Evolutionary conservation across 2,113 vertebrate genomes (phyloP).

Genomic region (Menidia beryllina): DNA sequence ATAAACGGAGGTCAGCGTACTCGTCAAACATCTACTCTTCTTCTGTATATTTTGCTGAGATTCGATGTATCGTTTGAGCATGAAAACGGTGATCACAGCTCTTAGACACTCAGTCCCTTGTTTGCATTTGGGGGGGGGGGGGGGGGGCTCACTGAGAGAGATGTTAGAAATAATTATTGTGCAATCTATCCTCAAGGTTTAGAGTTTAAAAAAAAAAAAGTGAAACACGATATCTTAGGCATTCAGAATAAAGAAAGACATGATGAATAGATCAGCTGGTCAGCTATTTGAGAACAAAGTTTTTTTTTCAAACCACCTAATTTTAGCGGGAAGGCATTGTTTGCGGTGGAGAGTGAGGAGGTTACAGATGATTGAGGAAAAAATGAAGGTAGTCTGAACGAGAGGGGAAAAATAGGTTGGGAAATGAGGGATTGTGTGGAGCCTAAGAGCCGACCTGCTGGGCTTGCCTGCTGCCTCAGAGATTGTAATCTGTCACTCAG

Average conservation of each 20-base stretch:
- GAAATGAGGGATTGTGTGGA: conserved; percentile 65
- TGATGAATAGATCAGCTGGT: background rate
- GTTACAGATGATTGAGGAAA: conserved; percentile 50
- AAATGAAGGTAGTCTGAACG: conserved; percentile 40
- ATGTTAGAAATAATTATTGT: conserved; percentile 14
- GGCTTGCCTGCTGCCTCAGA: conserved; percentile 72
- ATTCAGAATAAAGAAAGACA: background rate
- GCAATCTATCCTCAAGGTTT: background rate
- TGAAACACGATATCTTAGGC: background rate
- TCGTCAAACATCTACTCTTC: conserved; percentile 19
- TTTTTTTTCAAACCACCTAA: conserved; percentile 9
- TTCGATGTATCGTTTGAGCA: conserved; percentile 2
- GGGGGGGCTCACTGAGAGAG: background rate
- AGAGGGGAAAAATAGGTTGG: conserved; percentile 36
- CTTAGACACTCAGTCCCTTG: conserved; percentile 13
- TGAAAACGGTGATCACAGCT: background rate
- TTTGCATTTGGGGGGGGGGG: conserved; percentile 8
- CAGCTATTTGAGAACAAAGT: background rate
- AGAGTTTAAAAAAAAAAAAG: background rate
- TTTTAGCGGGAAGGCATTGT: conserved; percentile 15
- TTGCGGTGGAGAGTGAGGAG: conserved; percentile 18
- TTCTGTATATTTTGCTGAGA: conserved; percentile 7
- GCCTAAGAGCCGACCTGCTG: conserved; percentile 68
- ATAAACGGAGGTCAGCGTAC: conserved; percentile 31
- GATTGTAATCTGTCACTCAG: conserved; percentile 80